Evolutionary conservation across 1,140 invertebrate species (phyloP), one percentile per base, ranked within the genome.

Genomic region (Micrasema longulum): DNA sequence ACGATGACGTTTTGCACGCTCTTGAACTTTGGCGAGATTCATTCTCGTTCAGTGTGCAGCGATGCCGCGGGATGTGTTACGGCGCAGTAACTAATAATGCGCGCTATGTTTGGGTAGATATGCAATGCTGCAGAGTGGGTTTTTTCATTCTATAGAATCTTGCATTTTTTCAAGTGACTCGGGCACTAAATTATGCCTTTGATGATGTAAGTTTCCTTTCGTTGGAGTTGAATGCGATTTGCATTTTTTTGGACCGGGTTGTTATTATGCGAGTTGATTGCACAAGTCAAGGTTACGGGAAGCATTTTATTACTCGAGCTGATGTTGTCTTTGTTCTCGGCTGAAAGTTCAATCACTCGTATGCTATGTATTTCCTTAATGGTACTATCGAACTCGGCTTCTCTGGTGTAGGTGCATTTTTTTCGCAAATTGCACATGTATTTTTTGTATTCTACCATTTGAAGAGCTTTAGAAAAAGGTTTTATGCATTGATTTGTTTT

Each of bases 11-110:
- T 66, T 69, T 69, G 69, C n/a, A 26, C 73, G 73, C 20, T 75
- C 73, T 75, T 75, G 73, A 75, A 75, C 73, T 72, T 69, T 75
- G 65, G 53, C n/a, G n/a, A n/a, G 64, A 45, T 71, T 22, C 62
- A 55, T 43, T 65, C 57, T 63, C 26, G 47, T 50, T 65, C 16
- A 12, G 43, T 52, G 48, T 72, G 69, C 69, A 71, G n/a, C 52
- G 20, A n/a, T 20, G 50, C 53, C 68, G 22, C 23, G 55, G 20
- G 12, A n/a, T 41, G 9, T 57, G n/a, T n/a, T n/a, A 20, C 48
- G 48, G 48, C 48, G 48, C 48, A 52, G 20, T 20, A 20, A 31
- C n/a, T n/a, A n/a, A n/a, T n/a, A 14, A 0, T 14, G 53, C 26
- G 14, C n/a, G 20, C 22, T 14, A 68, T 36, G 35, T 62, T 35